Conservation (phyloP, 2,888 invertebrate genomes). For the Heliconius ismenius region DNA sequence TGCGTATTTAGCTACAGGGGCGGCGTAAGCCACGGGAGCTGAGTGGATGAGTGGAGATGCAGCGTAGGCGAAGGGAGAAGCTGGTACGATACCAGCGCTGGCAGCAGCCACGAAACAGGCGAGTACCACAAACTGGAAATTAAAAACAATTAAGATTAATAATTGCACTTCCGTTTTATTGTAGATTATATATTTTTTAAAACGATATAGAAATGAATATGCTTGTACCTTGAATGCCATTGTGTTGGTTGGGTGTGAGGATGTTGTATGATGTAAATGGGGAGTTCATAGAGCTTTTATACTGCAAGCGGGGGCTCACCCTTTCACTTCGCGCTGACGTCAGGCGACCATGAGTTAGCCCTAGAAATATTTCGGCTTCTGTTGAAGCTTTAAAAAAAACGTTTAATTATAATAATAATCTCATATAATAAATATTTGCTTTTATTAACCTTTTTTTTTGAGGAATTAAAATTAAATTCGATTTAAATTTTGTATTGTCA, state of each 20-base stretch:
- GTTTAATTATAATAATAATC: not conserved
- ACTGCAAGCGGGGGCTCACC: constrained; percentile 68
- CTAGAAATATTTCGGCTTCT: constrained; percentile 53
- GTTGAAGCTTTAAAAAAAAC: constrained; percentile 20
- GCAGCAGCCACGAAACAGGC: constrained; percentile 67
- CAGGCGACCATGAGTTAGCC: constrained; percentile 67
- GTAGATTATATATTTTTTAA: not conserved
- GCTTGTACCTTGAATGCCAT: constrained; percentile 76
- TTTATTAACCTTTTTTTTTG: not conserved
- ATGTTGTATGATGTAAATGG: constrained; percentile 71
- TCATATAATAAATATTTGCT: not conserved
- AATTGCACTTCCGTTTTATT: not conserved
- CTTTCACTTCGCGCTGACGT: constrained; percentile 70
- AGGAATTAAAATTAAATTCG: not conserved
- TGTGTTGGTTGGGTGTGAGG: constrained; percentile 63
- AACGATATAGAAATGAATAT: not conserved
- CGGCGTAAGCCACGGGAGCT: constrained; percentile 67
- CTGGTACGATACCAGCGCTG: constrained; percentile 65
- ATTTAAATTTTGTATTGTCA: not conserved
- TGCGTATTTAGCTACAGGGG: constrained; percentile 55
- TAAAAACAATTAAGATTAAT: constrained; percentile 36
- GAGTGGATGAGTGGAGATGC: constrained; percentile 55
- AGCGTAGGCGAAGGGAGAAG: constrained; percentile 52
- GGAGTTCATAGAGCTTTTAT: constrained; percentile 71
- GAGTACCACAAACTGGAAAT: constrained; percentile 66